Percentiles rank a stretch among this genome's conserved stretches.
Conservation (phyloP, 2,888 invertebrate genomes). For the Marasmarcha lunaedactyla region DNA sequence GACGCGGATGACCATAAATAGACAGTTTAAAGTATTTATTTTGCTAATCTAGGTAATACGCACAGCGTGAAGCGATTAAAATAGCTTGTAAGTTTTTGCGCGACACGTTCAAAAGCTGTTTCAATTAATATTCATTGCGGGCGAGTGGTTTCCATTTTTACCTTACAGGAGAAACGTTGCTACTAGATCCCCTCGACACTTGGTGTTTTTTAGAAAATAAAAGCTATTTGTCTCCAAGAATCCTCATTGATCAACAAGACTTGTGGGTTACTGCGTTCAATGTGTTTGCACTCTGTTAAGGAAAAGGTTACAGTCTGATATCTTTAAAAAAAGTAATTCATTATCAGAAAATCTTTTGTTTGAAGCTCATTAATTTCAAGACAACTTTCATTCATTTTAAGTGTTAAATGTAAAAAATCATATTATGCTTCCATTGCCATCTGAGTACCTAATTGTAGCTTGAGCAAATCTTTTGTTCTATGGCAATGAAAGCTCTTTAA, state of each 20-base stretch:
- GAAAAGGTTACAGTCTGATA: too few relatives aligned
- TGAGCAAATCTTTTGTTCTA: too few relatives aligned
- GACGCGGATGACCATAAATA: slow-evolving; percentile 11
- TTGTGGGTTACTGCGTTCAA: slow-evolving; percentile 22
- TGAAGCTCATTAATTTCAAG: too few relatives aligned
- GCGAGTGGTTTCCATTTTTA: slow-evolving; percentile 32
- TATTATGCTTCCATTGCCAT: too few relatives aligned
- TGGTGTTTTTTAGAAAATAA: slow-evolving; percentile 38
- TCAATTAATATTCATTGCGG: slow-evolving; percentile 43
- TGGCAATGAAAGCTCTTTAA: too few relatives aligned
- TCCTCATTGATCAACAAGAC: slow-evolving; percentile 36
- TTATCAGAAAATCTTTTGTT: too few relatives aligned
- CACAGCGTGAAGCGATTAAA: slow-evolving; percentile 2
- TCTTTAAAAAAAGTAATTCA: too few relatives aligned
- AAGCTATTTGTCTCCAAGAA: slow-evolving; percentile 47
- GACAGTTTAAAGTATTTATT: slow-evolving; percentile 4
- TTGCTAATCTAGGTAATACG: background rate
- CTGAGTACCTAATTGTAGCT: too few relatives aligned
- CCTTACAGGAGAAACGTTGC: slow-evolving; percentile 29
- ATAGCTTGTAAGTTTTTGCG: slow-evolving; percentile 23
- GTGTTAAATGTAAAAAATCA: too few relatives aligned
- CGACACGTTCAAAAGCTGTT: slow-evolving; percentile 21
- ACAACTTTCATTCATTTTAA: too few relatives aligned
- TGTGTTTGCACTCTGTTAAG: too few relatives aligned
- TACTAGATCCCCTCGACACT: slow-evolving; percentile 24